These are phyloP conservation scores for Scaptomyza flava DNA, from an alignment of 2,888 invertebrate species.

Conservation along the genomic window DNA sequence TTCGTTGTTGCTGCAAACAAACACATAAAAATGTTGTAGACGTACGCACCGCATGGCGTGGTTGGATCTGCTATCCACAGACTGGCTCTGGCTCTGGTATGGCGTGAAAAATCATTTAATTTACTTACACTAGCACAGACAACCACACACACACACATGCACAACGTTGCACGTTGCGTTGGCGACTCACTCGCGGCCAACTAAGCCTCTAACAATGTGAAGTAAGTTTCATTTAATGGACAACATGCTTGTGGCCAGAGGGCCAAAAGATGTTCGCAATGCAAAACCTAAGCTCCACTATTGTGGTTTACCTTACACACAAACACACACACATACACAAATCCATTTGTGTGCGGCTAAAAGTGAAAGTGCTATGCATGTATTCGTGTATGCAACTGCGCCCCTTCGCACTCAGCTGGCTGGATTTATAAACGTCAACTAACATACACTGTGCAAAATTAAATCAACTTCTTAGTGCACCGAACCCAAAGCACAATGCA, in stretches of 20 bases:
- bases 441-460: not conserved
- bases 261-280: constrained; percentile 31
- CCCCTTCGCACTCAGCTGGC: constrained; percentile 22
- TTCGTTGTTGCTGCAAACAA: constrained; percentile 61
- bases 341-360: constrained; percentile 3
- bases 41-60: constrained; percentile 55
- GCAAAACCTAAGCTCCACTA: constrained; percentile 52
- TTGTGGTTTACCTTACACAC: constrained; percentile 43
- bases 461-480: too few species aligned
- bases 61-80: constrained; percentile 25
- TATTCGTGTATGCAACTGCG: constrained; percentile 30
- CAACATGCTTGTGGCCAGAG: constrained; percentile 44
- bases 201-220: constrained; percentile 66
- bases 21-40: constrained; percentile 75
- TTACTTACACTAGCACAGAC: constrained; percentile 63
- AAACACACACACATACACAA: not conserved
- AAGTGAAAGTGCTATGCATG: constrained; percentile 64
- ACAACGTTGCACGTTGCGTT: not conserved
- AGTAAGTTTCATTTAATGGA: constrained; percentile 80
- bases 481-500: too few species aligned
- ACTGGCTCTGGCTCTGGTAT: constrained; percentile 25
- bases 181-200: constrained; percentile 14
- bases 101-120: constrained; percentile 79
- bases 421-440: constrained; percentile 17
- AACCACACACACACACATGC: constrained; percentile 17